phyloP scores from a whole-genome alignment of 2,888 invertebrate genomes.

The Clusia tigrina region DNA sequence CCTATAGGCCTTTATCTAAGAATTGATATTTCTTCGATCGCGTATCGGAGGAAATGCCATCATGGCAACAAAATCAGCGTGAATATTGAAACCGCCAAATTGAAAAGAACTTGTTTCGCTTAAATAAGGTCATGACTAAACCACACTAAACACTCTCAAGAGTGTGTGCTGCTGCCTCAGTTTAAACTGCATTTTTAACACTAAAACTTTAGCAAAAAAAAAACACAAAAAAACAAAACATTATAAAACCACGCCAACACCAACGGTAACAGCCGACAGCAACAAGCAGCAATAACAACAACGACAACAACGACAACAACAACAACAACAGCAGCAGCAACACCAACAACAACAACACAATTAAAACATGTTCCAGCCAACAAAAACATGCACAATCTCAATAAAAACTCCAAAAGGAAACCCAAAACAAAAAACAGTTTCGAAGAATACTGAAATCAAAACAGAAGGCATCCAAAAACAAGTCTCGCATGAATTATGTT shows the following conservation, averaged over 20 bases:
- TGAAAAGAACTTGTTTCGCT: constrained; percentile 15
- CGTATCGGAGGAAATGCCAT: too few relatives aligned
- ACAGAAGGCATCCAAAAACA: constrained; percentile 10
- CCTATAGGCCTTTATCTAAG: too few relatives aligned
- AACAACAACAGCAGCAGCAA: too few relatives aligned
- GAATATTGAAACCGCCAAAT: background rate
- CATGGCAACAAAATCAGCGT: background rate
- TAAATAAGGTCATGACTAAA: constrained; percentile 32
- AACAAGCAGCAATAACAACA: background rate
- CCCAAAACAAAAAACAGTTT: background rate
- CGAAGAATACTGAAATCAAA: constrained; percentile 3
- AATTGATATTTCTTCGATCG: too few relatives aligned
- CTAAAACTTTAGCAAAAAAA: background rate
- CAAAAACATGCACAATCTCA: background rate
- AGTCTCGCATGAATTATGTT: background rate
- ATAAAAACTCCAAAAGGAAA: background rate
- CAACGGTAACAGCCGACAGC: background rate
- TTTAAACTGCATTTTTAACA: constrained; percentile 3
- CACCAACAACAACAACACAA: background rate
- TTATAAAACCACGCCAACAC: background rate
- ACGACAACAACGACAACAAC: background rate
- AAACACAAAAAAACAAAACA: constrained; percentile 11
- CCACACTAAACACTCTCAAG: background rate
- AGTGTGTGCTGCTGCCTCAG: background rate
- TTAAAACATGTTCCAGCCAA: background rate